phyloP scores from a whole-genome alignment of 1,140 invertebrate species.

The Philotrypesis tridentata region DNA sequence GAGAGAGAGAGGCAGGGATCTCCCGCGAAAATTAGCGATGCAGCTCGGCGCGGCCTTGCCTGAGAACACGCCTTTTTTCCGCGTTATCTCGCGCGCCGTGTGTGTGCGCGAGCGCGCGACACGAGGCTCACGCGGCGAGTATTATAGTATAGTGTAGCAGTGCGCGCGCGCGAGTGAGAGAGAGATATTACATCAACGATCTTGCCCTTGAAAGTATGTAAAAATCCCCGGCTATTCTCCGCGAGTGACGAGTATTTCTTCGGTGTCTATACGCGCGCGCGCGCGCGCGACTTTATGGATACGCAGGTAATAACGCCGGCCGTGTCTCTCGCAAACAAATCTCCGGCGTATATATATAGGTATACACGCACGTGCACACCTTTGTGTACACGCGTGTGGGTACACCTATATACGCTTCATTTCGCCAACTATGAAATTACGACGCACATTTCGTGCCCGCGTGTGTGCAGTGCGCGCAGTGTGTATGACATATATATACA shows the following conservation, averaged over 20 bases:
- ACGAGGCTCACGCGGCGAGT: not conserved
- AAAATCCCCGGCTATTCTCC: slow-evolving; percentile 26
- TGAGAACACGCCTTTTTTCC: not conserved
- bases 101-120: not conserved
- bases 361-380: too few species aligned
- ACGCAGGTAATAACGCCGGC: too few species aligned
- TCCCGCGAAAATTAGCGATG: slow-evolving; percentile 55
- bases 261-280: not conserved
- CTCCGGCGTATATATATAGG: too few species aligned
- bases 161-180: not conserved
- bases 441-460: too few species aligned
- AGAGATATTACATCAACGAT: slow-evolving; percentile 29
- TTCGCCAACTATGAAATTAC: too few species aligned
- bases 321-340: too few species aligned
- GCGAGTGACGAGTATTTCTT: not conserved
- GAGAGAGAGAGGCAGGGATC: not conserved
- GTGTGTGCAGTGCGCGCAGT: too few species aligned
- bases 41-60: not conserved
- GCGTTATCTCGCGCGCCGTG: too few species aligned
- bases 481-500: too few species aligned
- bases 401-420: too few species aligned
- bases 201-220: slow-evolving; percentile 28
- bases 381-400: too few species aligned
- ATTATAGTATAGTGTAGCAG: not conserved
- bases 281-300: not conserved